These are phyloP conservation scores for Leucoraja ocellata DNA, from an alignment of 2,797 vertebrate species.

Conservation along the genomic window DNA sequence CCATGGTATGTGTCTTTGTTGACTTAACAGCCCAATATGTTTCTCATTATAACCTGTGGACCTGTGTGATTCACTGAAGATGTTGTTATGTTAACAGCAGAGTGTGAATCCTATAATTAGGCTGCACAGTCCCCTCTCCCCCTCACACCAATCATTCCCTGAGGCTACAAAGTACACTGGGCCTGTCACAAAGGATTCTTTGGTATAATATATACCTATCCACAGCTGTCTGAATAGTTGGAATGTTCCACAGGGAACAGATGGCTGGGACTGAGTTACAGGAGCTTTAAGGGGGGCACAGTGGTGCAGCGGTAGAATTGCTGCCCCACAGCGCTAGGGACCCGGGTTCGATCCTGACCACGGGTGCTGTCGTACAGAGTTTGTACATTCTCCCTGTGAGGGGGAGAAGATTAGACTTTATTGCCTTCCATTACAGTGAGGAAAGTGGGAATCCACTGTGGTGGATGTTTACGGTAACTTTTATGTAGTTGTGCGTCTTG, in stretches of 20 bases:
- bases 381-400: too few relatives aligned
- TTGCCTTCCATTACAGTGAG: too few relatives aligned
- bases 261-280: neutral
- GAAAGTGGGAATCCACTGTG: too few relatives aligned
- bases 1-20: neutral
- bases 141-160: neutral
- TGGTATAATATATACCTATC: slow-evolving; percentile 12
- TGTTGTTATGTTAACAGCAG: neutral
- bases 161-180: neutral
- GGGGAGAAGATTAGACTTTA: too few relatives aligned
- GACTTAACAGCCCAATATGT: neutral
- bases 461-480: too few relatives aligned
- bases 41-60: neutral
- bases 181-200: slow-evolving; percentile 32
- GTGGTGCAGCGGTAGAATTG: too few relatives aligned
- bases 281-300: neutral
- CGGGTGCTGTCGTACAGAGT: too few relatives aligned
- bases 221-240: neutral
- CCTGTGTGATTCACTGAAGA: neutral
- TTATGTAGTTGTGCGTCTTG: too few relatives aligned
- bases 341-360: too few relatives aligned
- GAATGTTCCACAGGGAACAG: neutral
- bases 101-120: slow-evolving; percentile 1
- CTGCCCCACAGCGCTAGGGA: too few relatives aligned
- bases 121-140: neutral